Evolutionary conservation across 1,140 invertebrate genomes (phyloP), one percentile per base, ranked within the genome.

Genomic region (Micrasema longulum): DNA sequence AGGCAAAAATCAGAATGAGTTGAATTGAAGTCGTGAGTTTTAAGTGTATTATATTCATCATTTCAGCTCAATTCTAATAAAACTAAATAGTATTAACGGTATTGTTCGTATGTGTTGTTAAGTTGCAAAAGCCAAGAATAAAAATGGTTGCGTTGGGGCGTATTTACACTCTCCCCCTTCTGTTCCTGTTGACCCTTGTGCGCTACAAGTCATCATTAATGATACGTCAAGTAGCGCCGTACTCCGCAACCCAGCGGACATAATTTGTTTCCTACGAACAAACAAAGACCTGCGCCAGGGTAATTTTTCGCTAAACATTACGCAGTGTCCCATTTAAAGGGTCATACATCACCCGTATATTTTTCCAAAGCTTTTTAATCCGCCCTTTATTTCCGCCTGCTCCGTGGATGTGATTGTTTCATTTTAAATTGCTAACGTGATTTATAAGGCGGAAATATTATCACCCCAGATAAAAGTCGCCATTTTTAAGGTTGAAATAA

Each of bases 341-440:
- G 53, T 57, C 53, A 57, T 57, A 57, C 12, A 57, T 57, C 53
- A 57, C 23, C 53, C 31, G 14, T 12, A 0, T n/a, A n/a, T 38
- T 57, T 57, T 57, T 57, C 18, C 12, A 57, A 38, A 35, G 31
- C 53, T 57, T 57, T 57, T 57, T 36, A 35, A n/a, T 31, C 53
- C 18, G 53, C 26, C 20, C 53, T 57, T 57, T 35, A 57, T 57
- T 57, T 57, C 53, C 53, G 53, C 20, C 36, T 57, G 14, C 48
- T 12, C 53, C n/a, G 53, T 38, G 31, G 23, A 35, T 57, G 31
- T 31, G 53, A 57, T 57, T 57, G 53, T 57, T 57, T 57, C 53
- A 57, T 57, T 57, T 57, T 57, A 57, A 57, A 57, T n/a, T 31
- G 53, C 20, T 57, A 35, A 35, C 53, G 36, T 57, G 53, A 57